Percentiles rank a stretch among this genome's conserved stretches.
phyloP scores from a whole-genome alignment of 2,888 invertebrate genomes.

The Lagria hirta region DNA sequence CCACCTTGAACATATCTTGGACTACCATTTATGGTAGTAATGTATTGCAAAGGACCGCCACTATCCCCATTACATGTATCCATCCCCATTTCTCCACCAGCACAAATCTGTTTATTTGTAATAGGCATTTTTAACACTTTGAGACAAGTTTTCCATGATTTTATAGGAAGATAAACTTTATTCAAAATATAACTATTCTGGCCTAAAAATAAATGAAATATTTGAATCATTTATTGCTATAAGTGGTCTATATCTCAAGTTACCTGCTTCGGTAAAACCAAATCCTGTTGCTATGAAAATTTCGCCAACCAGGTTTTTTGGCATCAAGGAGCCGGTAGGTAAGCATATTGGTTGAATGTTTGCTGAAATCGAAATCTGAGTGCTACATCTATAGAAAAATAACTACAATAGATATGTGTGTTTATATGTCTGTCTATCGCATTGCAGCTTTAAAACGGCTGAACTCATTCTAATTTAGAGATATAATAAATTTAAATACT shows the following conservation, averaged over 20 bases:
- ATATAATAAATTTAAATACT: too few relatives aligned
- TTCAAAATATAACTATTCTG: conserved; percentile 46
- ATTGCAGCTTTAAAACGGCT: too few relatives aligned
- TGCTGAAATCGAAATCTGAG: too few relatives aligned
- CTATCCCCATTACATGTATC: conserved; percentile 70
- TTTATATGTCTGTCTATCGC: too few relatives aligned
- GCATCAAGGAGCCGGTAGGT: conserved; percentile 5
- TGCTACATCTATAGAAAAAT: too few relatives aligned
- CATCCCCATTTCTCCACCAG: conserved; percentile 61
- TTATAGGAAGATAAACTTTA: conserved; percentile 52
- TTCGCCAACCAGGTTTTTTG: conserved; percentile 52
- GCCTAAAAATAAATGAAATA: conserved; percentile 40
- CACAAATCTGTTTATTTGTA: conserved; percentile 59
- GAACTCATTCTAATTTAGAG: too few relatives aligned
- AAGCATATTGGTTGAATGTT: conserved; percentile 14
- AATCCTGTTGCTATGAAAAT: conserved; percentile 70
- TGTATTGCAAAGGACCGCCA: conserved; percentile 63
- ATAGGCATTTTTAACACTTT: conserved; percentile 40
- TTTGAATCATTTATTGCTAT: too few relatives aligned
- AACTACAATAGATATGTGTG: too few relatives aligned
- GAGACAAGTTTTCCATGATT: conserved; percentile 46
- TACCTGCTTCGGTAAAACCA: conserved; percentile 69
- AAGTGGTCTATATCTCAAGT: too few relatives aligned
- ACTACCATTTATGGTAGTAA: conserved; percentile 43
- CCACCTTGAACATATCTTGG: conserved; percentile 12